Base-by-base conservation (phyloP, 2,797 vertebrate species). In the Pogonophryne albipinna region DNA sequence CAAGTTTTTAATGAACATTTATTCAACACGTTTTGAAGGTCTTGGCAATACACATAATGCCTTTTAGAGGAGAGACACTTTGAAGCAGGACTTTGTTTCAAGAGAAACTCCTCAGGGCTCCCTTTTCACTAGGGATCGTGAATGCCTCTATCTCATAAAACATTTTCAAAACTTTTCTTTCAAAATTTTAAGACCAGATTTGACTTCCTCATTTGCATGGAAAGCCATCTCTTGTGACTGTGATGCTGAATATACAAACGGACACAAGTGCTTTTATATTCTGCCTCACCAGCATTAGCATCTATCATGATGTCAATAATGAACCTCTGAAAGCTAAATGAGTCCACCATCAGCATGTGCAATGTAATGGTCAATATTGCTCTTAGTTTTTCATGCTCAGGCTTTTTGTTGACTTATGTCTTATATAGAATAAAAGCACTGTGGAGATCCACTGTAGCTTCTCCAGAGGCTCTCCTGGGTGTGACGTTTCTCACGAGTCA, bases 251-350 rank as follows among this genome's bases (percentile, higher is more conserved):
- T 66, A 19, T 8, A 2, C 49, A 19, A 60, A 60, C 44, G 38
- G 31, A 69, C 19, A 20, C 23, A 9, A 60, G 23, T 50, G 55
- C 13, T 78, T 38, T 38, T 7, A 38, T n/a, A 31, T 50, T 45
- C 55, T n/a, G 20, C 61, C 56, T 66, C 52, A 10, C 62, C 45
- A 13, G 45, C 51, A 44, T 59, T 72, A 58, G 47, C 38, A 55
- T 64, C 34, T 44, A 51, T 23, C 0, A 1, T 16, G 3, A 65
- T 4, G 20, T 41, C 17, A 4, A 8, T 58, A 59, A 52, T 46
- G 13, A 41, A 15, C 23, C 42, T 79, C 53, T 71, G 17, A 51
- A 63, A 60, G 47, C 62, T 58, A 2, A 27, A 31, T 68, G 53
- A 44, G 31, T 67, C 19, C n/a, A 11, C 14, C 56, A 23, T 58